Conservation (phyloP, 2,797 vertebrate species). For the Taenioides sp. region DNA sequence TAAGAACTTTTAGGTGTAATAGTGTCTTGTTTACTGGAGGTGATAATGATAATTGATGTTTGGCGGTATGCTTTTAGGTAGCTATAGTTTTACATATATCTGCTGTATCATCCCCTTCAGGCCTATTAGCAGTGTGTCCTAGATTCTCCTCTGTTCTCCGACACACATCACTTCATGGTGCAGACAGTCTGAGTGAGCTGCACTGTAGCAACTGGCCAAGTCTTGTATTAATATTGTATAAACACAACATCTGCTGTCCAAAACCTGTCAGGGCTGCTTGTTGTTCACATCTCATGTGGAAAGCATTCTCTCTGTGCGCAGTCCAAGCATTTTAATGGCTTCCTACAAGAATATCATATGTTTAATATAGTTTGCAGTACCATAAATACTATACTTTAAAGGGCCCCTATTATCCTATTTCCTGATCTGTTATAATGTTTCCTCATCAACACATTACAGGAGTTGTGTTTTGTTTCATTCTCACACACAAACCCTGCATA, state of each 20-base stretch:
- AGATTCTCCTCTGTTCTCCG: conserved; percentile 28
- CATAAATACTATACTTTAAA: neutral
- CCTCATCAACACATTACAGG: no score
- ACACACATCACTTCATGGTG: conserved; percentile 13
- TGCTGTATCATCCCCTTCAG: conserved; percentile 37
- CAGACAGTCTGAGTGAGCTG: conserved; percentile 12
- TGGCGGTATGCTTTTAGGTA: conserved; percentile 2
- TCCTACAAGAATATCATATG: neutral
- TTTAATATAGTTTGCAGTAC: neutral
- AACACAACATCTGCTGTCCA: conserved; percentile 41
- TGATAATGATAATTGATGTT: conserved; percentile 40
- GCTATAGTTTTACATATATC: conserved; percentile 33
- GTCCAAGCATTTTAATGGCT: neutral
- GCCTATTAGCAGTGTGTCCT: conserved; percentile 31
- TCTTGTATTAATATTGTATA: conserved; percentile 37
- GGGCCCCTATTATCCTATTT: no score
- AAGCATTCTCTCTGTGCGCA: neutral
- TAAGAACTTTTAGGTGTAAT: neutral
- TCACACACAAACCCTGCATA: no score
- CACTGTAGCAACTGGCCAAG: conserved; percentile 29
- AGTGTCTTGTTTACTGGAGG: conserved; percentile 9
- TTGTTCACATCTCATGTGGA: conserved; percentile 14
- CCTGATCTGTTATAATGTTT: no score
- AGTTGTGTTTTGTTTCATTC: no score
- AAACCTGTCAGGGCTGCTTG: conserved; percentile 13